Base-by-base conservation (phyloP, 1,140 invertebrate genomes). In the Kradibia gibbosae region DNA sequence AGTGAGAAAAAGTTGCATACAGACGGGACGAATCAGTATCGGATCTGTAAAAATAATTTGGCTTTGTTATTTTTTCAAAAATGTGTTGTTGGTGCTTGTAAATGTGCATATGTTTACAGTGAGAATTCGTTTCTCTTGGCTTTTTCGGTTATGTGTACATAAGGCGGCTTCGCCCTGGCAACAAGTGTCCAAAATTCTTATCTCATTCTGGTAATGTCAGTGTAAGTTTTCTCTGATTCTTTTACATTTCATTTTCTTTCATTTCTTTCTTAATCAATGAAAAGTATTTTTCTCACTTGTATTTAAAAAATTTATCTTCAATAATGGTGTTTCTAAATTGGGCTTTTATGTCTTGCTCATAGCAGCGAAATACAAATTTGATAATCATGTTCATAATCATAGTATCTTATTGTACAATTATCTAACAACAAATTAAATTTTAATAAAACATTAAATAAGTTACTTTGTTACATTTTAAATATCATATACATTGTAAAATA, bases 121-220 rank as follows among this genome's bases (percentile, higher is more conserved):
- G 15, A 48, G 31, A 72, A 36, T 39, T 31, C 7, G 62, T 77
- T 65, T 57, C n/a, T 65, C 48, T 50, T 65, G 17, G 50, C 39
- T 53, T 17, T 42, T 34, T 45, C 25, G 50, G 65, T n/a, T n/a
- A 39, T 48, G 31, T 50, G 25, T 36, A 45, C 76, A 76, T 36
- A 76, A 62, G n/a, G 22, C 42, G 62, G 31, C 34, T 55, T 34
- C 39, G 53, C 28, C 73, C 65, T 81, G 80, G 80, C 80, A 81
- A 81, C 80, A 81, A 81, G 79, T 75, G 79, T 71, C 45, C 10
- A 79, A 79, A 79, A 57, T 53, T 39, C 55, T 80, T 62, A 73
- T 62, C 39, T 73, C 8, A 22, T 75, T 60, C 53, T 75, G 42
- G 28, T 34, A 75, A 31, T n/a, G 22, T 28, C 22, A 57, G 28